Conservation (phyloP, 2,113 vertebrate genomes). For the Larimichthys crocea region DNA sequence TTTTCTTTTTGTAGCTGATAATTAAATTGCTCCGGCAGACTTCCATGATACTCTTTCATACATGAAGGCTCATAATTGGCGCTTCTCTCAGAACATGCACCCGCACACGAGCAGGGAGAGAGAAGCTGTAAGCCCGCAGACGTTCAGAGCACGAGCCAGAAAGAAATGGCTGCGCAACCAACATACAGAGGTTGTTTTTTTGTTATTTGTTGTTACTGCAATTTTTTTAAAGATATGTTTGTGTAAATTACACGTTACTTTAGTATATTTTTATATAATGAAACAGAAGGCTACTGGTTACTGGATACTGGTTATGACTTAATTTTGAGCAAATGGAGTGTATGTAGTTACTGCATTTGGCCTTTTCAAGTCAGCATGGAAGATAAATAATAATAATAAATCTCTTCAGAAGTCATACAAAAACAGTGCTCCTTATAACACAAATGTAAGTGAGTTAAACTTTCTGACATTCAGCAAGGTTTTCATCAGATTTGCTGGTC, state of each 20-base stretch:
- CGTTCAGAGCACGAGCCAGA: background rate
- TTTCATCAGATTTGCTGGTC: background rate
- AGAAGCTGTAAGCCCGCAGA: background rate
- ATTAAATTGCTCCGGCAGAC: conserved; percentile 29
- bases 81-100: background rate
- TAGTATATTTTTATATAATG: background rate
- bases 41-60: conserved; percentile 3
- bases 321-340: background rate
- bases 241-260: background rate
- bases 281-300: background rate
- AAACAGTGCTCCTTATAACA: too few species aligned
- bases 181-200: background rate
- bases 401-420: too few species aligned
- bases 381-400: too few species aligned
- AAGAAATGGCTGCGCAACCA: background rate
- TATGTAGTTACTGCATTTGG: background rate
- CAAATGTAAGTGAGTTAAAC: too few species aligned
- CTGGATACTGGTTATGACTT: background rate
- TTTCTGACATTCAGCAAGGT: background rate
- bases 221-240: background rate
- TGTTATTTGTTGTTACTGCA: background rate
- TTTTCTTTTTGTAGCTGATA: background rate
- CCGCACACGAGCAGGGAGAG: background rate
- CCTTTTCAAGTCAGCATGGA: background rate
- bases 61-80: conserved; percentile 19